Base-by-base conservation (phyloP, 2,113 vertebrate species). In the Malaclemys terrapin region DNA sequence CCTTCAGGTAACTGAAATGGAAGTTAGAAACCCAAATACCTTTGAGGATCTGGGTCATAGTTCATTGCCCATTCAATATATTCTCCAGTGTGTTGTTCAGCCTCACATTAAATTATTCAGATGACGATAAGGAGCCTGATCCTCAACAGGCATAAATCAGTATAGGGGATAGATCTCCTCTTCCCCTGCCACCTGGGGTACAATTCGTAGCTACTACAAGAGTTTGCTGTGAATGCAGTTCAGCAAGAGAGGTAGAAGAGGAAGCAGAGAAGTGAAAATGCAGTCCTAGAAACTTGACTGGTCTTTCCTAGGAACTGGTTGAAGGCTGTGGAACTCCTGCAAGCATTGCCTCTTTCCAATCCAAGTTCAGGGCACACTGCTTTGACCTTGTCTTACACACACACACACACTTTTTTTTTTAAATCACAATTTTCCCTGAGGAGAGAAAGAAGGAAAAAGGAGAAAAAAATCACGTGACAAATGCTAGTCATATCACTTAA, bases 71-170 rank as follows among this genome's bases (percentile, higher is more conserved):
- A 75, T 50, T 83, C 4, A 91, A 42, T 88, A 49, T 88, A 94
- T 93, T 90, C 85, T 95, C 76, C 85, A 95, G 91, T 76, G 25
- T 38, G 76, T 82, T 95, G 91, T 87, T 87, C 93, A 95, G 29
- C 62, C 80, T 90, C 94, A 84, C 95, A 94, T 90, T 87, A 93
- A 93, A 93, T 96, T 93, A 94, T 88, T 96, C 78, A 93, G 88
- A 93, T 79, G 96, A 96, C 89, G 81, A 91, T 57, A 54, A 87
- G 57, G 90, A 84, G 90, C 78, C 49, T 91, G 91, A 96, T 94
- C 92, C 91, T 97, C 82, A 90, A 56, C 88, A 88, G 91, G 78
- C 62, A 89, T 38, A 10, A 76, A 91, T 59, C 75, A 93, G 80
- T 87, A 54, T 6, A 89, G 47, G 16, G 2, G 45, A 95, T 85